Evolutionary conservation across 1,140 invertebrate species (phyloP), one percentile per base, ranked within the genome.

Genomic region (Neodiprion virginianus): DNA sequence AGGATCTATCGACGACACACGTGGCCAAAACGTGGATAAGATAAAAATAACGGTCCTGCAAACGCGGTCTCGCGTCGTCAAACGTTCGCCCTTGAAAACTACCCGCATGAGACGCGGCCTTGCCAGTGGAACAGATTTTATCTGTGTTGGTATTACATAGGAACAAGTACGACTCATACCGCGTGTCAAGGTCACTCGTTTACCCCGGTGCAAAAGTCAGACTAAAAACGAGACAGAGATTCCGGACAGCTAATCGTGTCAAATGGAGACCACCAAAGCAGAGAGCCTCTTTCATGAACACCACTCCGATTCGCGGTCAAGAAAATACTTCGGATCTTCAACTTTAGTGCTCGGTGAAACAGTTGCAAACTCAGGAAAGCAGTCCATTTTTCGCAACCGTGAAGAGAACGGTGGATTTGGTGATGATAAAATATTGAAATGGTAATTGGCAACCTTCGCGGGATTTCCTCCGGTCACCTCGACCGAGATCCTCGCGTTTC

Each of bases 11-110:
- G 28, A 61, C 53, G 28, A 61, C 11, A 61, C 53, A 61, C 53
- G 53, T 61, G 53, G 53, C 53, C 53, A 12, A 61, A 61, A 61
- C 53, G 53, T 61, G 53, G 11, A 40, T 40, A 40, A n/a, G 53
- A 61, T 61, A 61, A 61, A 61, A 61, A 61, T 61, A 61, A 61
- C 53, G 53, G 53, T 61, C 8, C 7, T 11, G 53, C n/a, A 40
- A 40, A 61, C n/a, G 53, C 11, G 11, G 53, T 61, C 53, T n/a
- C 11, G n/a, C 53, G 53, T 61, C 53, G 53, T 61, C 53, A 61
- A 61, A 61, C 53, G 53, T 61, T 61, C n/a, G 53, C 53, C 53
- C 53, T 61, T 61, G 53, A 61, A 61, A 61, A 61, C 53, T 11
- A 61, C 53, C 53, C 53, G 53, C 53, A 61, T 11, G 53, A 61